Evolutionary conservation across 2,797 vertebrate genomes (phyloP).

Genomic region (Clamator glandarius): DNA sequence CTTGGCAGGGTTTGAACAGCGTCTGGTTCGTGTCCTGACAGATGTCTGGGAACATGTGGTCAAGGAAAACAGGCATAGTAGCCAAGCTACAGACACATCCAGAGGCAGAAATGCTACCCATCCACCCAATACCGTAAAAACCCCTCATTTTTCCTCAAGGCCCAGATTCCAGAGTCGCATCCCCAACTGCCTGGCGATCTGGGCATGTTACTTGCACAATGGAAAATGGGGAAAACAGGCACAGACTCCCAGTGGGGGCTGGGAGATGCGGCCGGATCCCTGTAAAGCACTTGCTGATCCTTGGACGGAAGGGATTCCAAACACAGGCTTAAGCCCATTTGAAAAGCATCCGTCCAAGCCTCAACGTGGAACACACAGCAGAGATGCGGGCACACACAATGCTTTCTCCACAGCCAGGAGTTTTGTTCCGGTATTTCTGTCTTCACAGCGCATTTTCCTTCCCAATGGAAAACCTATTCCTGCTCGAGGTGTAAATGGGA

Average conservation of each 20-base stretch:
- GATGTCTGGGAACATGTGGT: slow-evolving; percentile 84
- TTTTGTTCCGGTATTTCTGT: background rate
- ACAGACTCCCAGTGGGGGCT: background rate
- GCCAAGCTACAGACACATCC: background rate
- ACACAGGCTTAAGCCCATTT: no score
- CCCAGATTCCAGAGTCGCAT: background rate
- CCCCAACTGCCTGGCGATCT: background rate
- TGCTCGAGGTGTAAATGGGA: slow-evolving; percentile 54
- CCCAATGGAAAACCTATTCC: slow-evolving; percentile 27
- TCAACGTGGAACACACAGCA: background rate
- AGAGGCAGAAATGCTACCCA: rapidly evolving
- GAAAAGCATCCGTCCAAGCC: background rate
- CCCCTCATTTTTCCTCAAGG: rapidly evolving
- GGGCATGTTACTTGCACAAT: background rate
- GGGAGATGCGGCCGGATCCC: background rate
- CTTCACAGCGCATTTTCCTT: background rate
- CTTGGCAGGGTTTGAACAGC: slow-evolving; percentile 92
- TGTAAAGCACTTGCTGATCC: background rate
- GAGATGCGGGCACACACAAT: background rate
- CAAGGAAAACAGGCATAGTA: slow-evolving; percentile 54
- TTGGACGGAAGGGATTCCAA: background rate
- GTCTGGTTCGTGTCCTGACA: slow-evolving; percentile 94
- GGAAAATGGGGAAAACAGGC: background rate
- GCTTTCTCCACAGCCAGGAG: background rate
- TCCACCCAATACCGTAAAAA: background rate